Conservation (phyloP, 2,888 invertebrate species). For the Augiades crinisus region DNA sequence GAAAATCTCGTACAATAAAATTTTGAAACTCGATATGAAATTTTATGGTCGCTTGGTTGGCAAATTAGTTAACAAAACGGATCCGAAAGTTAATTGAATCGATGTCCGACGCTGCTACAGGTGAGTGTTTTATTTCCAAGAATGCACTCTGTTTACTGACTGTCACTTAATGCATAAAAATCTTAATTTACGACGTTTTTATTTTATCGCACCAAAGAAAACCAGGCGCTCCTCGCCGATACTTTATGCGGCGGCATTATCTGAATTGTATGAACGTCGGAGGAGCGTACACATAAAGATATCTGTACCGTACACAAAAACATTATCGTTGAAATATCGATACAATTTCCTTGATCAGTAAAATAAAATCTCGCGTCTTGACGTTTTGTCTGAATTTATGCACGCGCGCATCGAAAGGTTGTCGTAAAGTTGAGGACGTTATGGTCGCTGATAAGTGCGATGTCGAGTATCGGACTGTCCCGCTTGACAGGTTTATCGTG, state of each 20-base stretch:
- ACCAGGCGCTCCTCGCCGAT: slow-evolving; percentile 36
- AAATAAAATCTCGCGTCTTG: slow-evolving; percentile 72
- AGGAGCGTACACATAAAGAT: slow-evolving; percentile 64
- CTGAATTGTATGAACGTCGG: slow-evolving; percentile 58
- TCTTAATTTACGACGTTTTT: slow-evolving; percentile 39
- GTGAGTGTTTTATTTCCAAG: slow-evolving; percentile 25
- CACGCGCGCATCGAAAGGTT: slow-evolving; percentile 60
- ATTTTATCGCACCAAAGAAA: slow-evolving; percentile 39
- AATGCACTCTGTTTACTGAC: slow-evolving; percentile 24
- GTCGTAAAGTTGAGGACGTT: slow-evolving; percentile 78
- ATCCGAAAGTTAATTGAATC: slow-evolving; percentile 22
- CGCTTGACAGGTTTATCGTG: slow-evolving; percentile 71
- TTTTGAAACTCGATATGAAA: not conserved
- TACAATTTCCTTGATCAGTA: slow-evolving; percentile 77
- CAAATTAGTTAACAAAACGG: slow-evolving; percentile 16
- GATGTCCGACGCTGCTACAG: slow-evolving; percentile 14
- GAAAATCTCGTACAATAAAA: slow-evolving; percentile 15
- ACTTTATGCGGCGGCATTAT: slow-evolving; percentile 41
- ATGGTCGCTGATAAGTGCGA: slow-evolving; percentile 76
- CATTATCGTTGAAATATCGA: slow-evolving; percentile 77
- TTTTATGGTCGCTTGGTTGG: slow-evolving; percentile 8
- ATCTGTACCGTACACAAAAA: slow-evolving; percentile 67
- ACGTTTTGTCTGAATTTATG: slow-evolving; percentile 74
- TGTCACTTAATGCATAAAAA: slow-evolving; percentile 35
- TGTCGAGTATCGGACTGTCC: slow-evolving; percentile 68